These are phyloP conservation scores for Acropora tenuis DNA, from an alignment of 64 coral and sea anemone genomes.

Conservation along the genomic window DNA sequence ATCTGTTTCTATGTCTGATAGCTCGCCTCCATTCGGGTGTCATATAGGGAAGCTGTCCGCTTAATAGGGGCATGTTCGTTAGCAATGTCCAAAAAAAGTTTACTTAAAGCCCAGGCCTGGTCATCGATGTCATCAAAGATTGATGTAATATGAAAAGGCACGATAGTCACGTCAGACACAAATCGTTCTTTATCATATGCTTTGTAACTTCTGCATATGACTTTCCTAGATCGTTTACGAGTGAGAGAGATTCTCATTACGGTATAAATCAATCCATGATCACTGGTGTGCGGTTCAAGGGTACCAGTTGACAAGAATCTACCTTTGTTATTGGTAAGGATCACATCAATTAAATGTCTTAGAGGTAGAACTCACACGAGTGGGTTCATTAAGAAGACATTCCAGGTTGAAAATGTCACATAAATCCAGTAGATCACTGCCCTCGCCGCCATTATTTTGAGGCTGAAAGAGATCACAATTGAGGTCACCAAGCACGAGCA, in stretches of 20 bases:
- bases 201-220: constrained; percentile 34
- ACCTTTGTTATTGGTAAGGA: constrained; percentile 21
- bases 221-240: constrained; percentile 42
- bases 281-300: constrained; percentile 35
- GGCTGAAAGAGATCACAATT: constrained; percentile 55
- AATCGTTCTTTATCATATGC: constrained; percentile 23
- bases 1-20: not conserved
- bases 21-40: constrained; percentile 23
- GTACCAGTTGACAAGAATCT: constrained; percentile 45
- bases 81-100: constrained; percentile 25
- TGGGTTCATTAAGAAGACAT: constrained; percentile 30
- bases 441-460: constrained; percentile 44
- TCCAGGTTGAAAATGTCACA: constrained; percentile 52
- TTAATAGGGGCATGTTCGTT: constrained; percentile 43
- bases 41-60: constrained; percentile 35
- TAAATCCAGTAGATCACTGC: constrained; percentile 45
- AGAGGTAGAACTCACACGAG: not conserved
- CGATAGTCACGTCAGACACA: constrained; percentile 12
- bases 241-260: constrained; percentile 26
- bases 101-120: constrained; percentile 45
- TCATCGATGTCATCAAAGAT: constrained; percentile 37
- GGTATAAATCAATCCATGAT: constrained; percentile 33
- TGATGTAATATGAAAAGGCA: constrained; percentile 43
- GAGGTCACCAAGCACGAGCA: constrained; percentile 46
- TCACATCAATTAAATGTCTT: constrained; percentile 15